Evolutionary conservation across 1,140 invertebrate species (phyloP).

Genomic region (Drosophila neocordata): DNA sequence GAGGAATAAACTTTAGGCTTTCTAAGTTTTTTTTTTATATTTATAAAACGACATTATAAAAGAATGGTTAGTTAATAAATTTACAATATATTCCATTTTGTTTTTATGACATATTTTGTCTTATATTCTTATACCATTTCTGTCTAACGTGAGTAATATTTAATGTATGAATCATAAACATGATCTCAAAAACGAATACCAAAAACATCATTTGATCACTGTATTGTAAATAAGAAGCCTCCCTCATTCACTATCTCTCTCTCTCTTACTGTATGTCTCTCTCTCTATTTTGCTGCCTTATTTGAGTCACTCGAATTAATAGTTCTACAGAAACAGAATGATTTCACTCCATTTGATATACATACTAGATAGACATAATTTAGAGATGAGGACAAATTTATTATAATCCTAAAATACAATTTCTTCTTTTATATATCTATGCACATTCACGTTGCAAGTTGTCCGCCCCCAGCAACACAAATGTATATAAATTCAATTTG

Average conservation of each 20-base stretch:
- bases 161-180: slow-evolving; percentile 1
- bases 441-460: too few species aligned
- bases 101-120: too few species aligned
- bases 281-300: too few species aligned
- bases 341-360: slow-evolving; percentile 2
- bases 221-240: neutral
- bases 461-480: neutral
- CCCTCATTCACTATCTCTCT: neutral
- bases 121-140: neutral
- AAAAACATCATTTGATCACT: neutral
- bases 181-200: neutral
- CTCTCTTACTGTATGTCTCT: neutral
- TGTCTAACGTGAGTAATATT: neutral
- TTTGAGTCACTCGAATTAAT: neutral
- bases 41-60: neutral
- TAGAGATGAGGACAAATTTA: neutral
- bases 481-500: neutral
- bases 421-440: neutral
- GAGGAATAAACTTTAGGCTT: too few species aligned
- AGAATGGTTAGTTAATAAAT: neutral
- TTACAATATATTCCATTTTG: too few species aligned
- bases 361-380: neutral
- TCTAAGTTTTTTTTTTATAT: too few species aligned
- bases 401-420: neutral
- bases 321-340: neutral